Evolutionary conservation across 2,888 invertebrate genomes (phyloP), one percentile per base, ranked within the genome.

Genomic region (Belgica antarctica): DNA sequence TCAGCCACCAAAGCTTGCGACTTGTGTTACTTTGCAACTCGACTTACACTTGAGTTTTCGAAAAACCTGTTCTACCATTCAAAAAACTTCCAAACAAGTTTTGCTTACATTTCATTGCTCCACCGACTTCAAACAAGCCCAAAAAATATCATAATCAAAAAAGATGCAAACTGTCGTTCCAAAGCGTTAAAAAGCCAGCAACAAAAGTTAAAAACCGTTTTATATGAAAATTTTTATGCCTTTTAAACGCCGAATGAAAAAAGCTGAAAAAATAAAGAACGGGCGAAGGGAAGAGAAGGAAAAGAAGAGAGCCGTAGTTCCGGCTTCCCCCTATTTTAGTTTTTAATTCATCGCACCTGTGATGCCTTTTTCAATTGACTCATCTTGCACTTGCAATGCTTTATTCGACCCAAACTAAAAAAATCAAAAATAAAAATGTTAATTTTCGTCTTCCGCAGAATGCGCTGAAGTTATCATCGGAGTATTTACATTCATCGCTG

Each of bases 401-500:
- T 61, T 61, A 27, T 27, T 31, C 25, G 5, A 5, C 17, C 4
- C 5, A 10, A 57, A 57, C 5, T n/a, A 61, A 27, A n/a, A 19
- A 61, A 61, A 25, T 61, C 25, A 61, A 27, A 61, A 61, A 19
- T 59, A 12, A 41, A 52, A 31, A 62, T 62, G 28, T 66, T 46
- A 22, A 1, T 17, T 22, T 41, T 63, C 25, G 8, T 71, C 15
- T 73, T 72, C 81, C 80, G 19, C 81, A 86, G 86, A 77, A 77
- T 72, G 81, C 83, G 70, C 79, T 86, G 72, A 80, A 80, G 46
- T 80, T 81, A 73, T 83, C 85, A 12, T 87, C 87, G 1, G 79
- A 81, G 73, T 81, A 82, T 72, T 78, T 87, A 47, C 83, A 84
- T 75, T 80, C 79, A 71, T 84, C 86, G 15, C 81, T 87, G 63